Percentiles rank a stretch among this genome's conserved stretches.
These are phyloP conservation scores for Hippoglossus hippoglossus DNA, from an alignment of 2,797 vertebrate genomes.

Conservation along the genomic window DNA sequence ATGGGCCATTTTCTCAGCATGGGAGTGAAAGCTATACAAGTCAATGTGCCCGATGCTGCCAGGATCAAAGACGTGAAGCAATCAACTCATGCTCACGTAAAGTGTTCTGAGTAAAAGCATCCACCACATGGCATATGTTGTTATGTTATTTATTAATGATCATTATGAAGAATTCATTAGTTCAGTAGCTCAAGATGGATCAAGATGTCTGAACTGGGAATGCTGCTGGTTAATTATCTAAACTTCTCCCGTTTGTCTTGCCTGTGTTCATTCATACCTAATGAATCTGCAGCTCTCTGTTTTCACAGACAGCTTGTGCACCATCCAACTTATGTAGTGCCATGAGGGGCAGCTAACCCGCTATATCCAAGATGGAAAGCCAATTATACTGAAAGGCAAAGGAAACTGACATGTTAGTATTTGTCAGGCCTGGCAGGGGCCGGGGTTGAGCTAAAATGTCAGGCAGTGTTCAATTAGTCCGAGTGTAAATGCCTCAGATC, in stretches of 20 bases:
- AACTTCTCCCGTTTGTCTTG: slow-evolving; percentile 39
- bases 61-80: neutral
- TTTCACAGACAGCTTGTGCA: slow-evolving; percentile 31
- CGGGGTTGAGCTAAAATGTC: slow-evolving; percentile 67
- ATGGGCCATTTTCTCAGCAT: slow-evolving; percentile 26
- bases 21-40: slow-evolving; percentile 21
- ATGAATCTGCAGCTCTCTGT: slow-evolving; percentile 47
- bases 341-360: slow-evolving; percentile 24
- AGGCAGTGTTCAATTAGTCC: slow-evolving; percentile 71
- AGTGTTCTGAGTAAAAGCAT: slow-evolving; percentile 11
- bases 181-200: slow-evolving; percentile 30
- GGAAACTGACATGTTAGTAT: slow-evolving; percentile 60
- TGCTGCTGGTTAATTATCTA: slow-evolving; percentile 57
- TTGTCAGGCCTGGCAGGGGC: slow-evolving; percentile 63
- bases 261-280: slow-evolving; percentile 43
- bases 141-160: slow-evolving; percentile 51
- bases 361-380: slow-evolving; percentile 39
- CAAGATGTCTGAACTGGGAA: slow-evolving; percentile 41
- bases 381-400: slow-evolving; percentile 63
- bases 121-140: slow-evolving; percentile 43
- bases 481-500: slow-evolving; percentile 64
- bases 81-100: neutral
- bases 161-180: slow-evolving; percentile 42
- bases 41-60: neutral
- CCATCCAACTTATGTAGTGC: slow-evolving; percentile 8